phyloP scores from a whole-genome alignment of 2,888 invertebrate genomes.

The Adelphocoris suturalis region DNA sequence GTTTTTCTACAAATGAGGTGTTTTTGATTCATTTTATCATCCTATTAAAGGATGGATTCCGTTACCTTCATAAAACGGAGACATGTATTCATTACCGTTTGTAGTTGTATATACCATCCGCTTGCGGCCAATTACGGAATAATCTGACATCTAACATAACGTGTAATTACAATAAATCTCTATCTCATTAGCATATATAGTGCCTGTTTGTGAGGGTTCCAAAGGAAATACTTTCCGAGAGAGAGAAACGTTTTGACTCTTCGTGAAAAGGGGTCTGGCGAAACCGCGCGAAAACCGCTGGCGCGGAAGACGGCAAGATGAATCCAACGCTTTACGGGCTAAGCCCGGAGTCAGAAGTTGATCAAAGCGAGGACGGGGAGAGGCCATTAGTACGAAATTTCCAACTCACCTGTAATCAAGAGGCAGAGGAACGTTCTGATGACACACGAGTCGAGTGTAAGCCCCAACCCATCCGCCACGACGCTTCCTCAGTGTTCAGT shows the following conservation, averaged over 20 bases:
- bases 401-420: constrained; percentile 62
- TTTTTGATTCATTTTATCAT: too few species aligned
- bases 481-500: not conserved
- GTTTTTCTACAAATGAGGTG: too few species aligned
- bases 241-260: not conserved
- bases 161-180: too few species aligned
- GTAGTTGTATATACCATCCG: too few species aligned
- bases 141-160: too few species aligned
- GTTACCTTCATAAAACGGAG: too few species aligned
- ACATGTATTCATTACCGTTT: too few species aligned
- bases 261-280: not conserved
- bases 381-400: constrained; percentile 59
- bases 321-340: not conserved
- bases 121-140: too few species aligned
- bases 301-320: not conserved
- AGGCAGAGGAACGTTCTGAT: constrained; percentile 41
- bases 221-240: not conserved
- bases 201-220: too few species aligned
- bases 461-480: not conserved
- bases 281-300: not conserved
- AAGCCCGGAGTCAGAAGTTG: constrained; percentile 33
- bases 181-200: too few species aligned
- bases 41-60: too few species aligned
- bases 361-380: constrained; percentile 39
- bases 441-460: constrained; percentile 14